A percentile compares a stretch with the other conserved stretches of the same genome.
phyloP scores from a whole-genome alignment of 1,140 invertebrate genomes.

The Caenorhabditis tropicalis region DNA sequence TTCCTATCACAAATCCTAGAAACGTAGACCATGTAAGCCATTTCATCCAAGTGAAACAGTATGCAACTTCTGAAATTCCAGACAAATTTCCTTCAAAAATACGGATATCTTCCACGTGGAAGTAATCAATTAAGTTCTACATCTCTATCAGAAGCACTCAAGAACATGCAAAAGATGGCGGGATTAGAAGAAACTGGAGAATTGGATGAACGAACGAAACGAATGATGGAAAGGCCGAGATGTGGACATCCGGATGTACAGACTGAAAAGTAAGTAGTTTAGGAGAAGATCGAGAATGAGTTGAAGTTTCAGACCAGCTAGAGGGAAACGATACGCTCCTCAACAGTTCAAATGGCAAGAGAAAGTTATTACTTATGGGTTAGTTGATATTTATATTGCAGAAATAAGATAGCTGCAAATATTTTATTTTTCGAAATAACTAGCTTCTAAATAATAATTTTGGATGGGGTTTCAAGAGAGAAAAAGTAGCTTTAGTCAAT shows the following conservation, averaged over 20 bases:
- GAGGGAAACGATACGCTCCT: background rate
- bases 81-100: constrained; percentile 32
- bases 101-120: background rate
- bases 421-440: too few species aligned
- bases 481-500: too few species aligned
- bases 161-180: constrained; percentile 16
- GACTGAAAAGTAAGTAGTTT: background rate
- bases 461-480: too few species aligned
- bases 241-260: constrained; percentile 21
- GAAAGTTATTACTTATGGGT: constrained; percentile 32
- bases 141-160: background rate
- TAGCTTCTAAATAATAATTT: too few species aligned
- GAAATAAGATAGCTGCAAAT: too few species aligned
- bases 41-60: background rate
- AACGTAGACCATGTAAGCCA: constrained; percentile 21
- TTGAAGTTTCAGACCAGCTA: background rate
- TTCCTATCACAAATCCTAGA: background rate
- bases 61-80: background rate
- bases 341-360: background rate
- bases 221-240: constrained; percentile 24
- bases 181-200: constrained; percentile 17
- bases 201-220: constrained; percentile 5
- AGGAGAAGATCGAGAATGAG: background rate
- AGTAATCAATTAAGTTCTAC: background rate
- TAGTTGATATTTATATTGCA: background rate